phyloP scores from a whole-genome alignment of 2,797 vertebrate species.

The Dallia pectoralis region DNA sequence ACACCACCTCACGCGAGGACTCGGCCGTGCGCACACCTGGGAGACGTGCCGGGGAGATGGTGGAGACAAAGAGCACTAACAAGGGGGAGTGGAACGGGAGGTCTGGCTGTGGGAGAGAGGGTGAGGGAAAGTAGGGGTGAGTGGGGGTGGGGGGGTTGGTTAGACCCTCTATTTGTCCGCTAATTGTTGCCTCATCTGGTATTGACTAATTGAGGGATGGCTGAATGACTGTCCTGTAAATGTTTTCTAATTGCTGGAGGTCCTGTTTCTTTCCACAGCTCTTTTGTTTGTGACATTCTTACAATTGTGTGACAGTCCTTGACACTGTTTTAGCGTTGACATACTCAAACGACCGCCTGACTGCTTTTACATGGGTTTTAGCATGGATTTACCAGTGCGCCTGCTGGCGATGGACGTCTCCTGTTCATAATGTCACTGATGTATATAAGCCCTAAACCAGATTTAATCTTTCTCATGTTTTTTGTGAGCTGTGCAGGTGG shows the following conservation, averaged over 20 bases:
- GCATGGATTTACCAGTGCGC: not conserved
- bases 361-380: not conserved
- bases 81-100: conserved; percentile 38
- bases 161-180: not conserved
- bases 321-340: not conserved
- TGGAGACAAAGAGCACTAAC: conserved; percentile 29
- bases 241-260: not conserved
- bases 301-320: not conserved
- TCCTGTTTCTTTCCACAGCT: not conserved
- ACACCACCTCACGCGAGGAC: not conserved
- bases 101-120: not conserved
- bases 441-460: conserved; percentile 38
- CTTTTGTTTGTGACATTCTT: not conserved
- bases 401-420: conserved; percentile 47
- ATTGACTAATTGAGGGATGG: conserved; percentile 20
- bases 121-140: not conserved
- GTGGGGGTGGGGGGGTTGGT: not conserved
- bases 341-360: not conserved
- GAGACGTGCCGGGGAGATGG: conserved; percentile 31
- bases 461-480: conserved; percentile 38
- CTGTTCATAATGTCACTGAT: conserved; percentile 65
- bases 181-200: conserved; percentile 13
- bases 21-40: not conserved
- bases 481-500: conserved; percentile 35
- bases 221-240: conserved; percentile 22